These are phyloP conservation scores for Oreochromis niloticus DNA, from an alignment of 2,113 vertebrate species.

Conservation along the genomic window DNA sequence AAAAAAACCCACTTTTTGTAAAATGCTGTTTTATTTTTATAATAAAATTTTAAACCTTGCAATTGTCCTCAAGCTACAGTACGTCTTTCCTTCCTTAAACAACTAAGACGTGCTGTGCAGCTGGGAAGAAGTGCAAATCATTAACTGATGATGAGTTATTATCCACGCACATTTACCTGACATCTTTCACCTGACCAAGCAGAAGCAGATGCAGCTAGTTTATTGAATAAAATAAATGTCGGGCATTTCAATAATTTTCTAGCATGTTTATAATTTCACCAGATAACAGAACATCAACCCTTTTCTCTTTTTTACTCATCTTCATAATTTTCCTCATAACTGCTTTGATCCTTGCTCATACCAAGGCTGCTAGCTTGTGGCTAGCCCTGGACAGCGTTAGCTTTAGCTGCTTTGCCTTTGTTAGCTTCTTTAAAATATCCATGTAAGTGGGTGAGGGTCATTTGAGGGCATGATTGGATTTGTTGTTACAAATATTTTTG, in stretches of 20 bases:
- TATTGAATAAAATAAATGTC: neutral
- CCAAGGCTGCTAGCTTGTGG: neutral
- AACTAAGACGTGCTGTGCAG: neutral
- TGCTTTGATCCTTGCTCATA: neutral
- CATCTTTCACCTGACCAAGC: neutral
- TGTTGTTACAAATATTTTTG: neutral
- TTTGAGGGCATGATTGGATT: neutral
- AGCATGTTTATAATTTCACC: neutral
- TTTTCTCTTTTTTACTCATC: neutral
- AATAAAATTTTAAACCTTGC: neutral
- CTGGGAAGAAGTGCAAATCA: neutral
- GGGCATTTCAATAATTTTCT: neutral
- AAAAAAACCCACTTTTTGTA: neutral
- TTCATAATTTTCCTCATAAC: neutral
- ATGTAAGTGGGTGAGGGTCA: neutral
- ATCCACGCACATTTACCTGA: neutral
- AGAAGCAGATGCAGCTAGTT: neutral
- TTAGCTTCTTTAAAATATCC: neutral
- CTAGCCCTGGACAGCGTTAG: neutral
- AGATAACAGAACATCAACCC: neutral
- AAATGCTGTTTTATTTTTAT: neutral
- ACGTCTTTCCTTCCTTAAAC: fast-evolving
- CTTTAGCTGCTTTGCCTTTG: neutral
- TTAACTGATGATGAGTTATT: neutral
- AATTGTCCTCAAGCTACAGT: neutral